Percentiles rank a stretch among this genome's conserved stretches.
Evolutionary conservation across 1,140 invertebrate genomes (phyloP).

Genomic region (Homarus americanus): DNA sequence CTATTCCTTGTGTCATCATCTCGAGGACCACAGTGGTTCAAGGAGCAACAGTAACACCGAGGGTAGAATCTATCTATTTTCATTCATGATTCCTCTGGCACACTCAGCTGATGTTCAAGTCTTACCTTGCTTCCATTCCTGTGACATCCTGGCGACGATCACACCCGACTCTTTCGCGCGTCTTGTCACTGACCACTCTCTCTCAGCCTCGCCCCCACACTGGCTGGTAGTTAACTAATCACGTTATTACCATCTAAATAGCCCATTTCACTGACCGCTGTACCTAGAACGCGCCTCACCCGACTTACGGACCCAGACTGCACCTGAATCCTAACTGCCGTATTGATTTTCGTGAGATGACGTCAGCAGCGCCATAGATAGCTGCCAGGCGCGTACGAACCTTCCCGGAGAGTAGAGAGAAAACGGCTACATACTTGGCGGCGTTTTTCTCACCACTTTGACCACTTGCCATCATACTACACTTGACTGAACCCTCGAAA

Average conservation of each 20-base stretch:
- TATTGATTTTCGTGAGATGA: slow-evolving; percentile 46
- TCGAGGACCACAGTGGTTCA: not conserved
- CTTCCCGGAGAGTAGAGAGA: not conserved
- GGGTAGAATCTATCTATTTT: not conserved
- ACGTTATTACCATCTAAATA: slow-evolving; percentile 21
- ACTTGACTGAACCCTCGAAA: not conserved
- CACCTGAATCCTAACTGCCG: slow-evolving; percentile 43
- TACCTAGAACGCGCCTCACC: slow-evolving; percentile 16
- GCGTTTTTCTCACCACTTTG: not conserved
- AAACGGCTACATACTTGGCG: not conserved
- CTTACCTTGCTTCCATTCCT: not conserved
- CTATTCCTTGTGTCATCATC: not conserved
- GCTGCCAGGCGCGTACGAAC: slow-evolving; percentile 17
- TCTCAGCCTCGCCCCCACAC: not conserved
- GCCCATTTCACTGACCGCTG: slow-evolving; percentile 27
- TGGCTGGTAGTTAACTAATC: slow-evolving; percentile 16
- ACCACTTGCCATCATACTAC: not conserved
- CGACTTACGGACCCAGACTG: slow-evolving; percentile 30
- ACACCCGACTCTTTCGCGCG: not conserved
- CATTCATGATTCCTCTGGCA: not conserved
- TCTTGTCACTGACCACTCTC: not conserved
- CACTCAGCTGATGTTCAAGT: not conserved
- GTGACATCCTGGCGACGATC: not conserved
- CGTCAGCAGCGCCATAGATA: slow-evolving; percentile 46
- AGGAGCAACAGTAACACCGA: not conserved